Conservation (phyloP, 2,113 vertebrate genomes). For the Mustela nigripes region DNA sequence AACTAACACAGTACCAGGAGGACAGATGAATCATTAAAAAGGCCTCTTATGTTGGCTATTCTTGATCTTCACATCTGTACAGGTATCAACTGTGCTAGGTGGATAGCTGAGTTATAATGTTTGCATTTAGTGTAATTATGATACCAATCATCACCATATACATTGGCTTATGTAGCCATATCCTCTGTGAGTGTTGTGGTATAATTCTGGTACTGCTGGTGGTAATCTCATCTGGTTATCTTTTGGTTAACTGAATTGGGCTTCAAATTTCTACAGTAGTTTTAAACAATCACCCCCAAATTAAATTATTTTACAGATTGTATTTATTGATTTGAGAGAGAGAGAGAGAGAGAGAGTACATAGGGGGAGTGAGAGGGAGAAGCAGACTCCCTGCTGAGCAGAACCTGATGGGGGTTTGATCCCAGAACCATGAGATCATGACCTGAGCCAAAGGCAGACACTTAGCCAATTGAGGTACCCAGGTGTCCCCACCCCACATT, state of each 20-base stretch:
- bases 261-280: neutral
- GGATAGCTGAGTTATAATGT: neutral
- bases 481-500: no score
- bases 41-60: neutral
- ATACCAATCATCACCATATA: neutral
- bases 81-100: neutral
- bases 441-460: no score
- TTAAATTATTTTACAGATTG: conserved; percentile 48
- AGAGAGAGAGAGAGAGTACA: no score
- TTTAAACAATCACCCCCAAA: neutral
- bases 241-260: neutral
- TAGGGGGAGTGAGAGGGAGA: no score
- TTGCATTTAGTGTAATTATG: neutral
- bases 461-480: no score
- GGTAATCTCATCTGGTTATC: neutral
- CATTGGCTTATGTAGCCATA: neutral
- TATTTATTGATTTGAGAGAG: no score
- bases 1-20: neutral
- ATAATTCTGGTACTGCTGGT: neutral
- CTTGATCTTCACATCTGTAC: neutral
- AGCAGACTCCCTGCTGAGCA: no score
- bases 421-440: no score
- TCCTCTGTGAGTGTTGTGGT: neutral
- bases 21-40: neutral
- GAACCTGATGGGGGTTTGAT: no score